Evolutionary conservation across 2,113 vertebrate genomes (phyloP), one percentile per base, ranked within the genome.

Genomic region (Protobothrops flavoviridis): DNA sequence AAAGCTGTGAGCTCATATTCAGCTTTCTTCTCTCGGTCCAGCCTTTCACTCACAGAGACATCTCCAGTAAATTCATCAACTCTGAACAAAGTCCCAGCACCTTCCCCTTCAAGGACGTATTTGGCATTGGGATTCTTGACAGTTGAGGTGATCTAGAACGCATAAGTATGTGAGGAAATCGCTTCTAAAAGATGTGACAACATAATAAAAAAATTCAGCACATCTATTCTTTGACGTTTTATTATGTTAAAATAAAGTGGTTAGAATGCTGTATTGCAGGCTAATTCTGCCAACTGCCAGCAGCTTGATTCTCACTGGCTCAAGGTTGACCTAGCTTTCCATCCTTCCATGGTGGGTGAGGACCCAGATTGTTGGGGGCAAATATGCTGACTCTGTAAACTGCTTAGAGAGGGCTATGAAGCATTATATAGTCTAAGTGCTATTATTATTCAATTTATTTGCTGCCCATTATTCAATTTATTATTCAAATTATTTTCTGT

Each of bases 11-110:
- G 96, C 2, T 96, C 94, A 94, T 99, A 99, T 2, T 92, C 81
- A 0, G 96, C 96, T 95, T 98, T 97, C 94, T 98, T 97, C 95
- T 99, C 99, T 33, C 99, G 97, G 96, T 99, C 99, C 93, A 99
- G 96, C 91, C 96, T 96, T 94, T 97, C 98, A 3, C 96, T 97
- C 61, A 98, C 98, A 0, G 96, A 98, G 7, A 99, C 97, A 0
- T 98, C 98, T 56, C 99, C 99, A 0, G 96, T 98, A 21, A 87
- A 92, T 0, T 92, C 26, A 6, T 98, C 92, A n/a, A 99, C 99
- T 1, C 39, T 94, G 96, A 99, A 99, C 91, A 98, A 97, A 89
- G 94, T 96, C 93, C 97, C 97, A 0, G 98, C 99, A 0, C 97
- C 98, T 0, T 99, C 98, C 0, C 99, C 99, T 17, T 95, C 88